Base-by-base conservation (phyloP, 2,113 vertebrate genomes). In the Phaethornis superciliosus region DNA sequence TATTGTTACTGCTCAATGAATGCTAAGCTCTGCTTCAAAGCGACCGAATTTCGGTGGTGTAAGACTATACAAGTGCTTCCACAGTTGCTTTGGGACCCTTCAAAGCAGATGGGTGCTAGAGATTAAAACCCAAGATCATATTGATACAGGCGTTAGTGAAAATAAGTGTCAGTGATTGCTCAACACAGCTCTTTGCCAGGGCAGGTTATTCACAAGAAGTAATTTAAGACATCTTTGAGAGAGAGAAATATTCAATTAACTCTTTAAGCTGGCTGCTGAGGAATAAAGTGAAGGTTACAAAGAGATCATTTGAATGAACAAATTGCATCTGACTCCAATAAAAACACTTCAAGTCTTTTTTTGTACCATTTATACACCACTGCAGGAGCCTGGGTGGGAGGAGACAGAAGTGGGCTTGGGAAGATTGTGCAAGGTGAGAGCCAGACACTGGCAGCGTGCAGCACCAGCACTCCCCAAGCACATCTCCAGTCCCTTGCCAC, bases 401-500 rank as follows among this genome's bases (percentile, higher is more conserved):
- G 8, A 59, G 7, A 3, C 13, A 40, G 55, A 79, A 79, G 59
- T 13, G 30, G 17, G 32, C n/a, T 89, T 16, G 23, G 40, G 47
- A 12, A 37, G 24, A 42, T 0, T 40, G 13, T 0, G 9, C 46
- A 51, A 76, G 30, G 51, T 69, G 46, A 69, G 63, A 63, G 32
- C 10, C 52, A 60, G 40, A 15, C n/a, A 3, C n/a, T n/a, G 1
- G 7, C 42, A 28, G 62, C 1, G 0, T 2, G 1, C 32, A 6
- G 22, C 44, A 15, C 19, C 5, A 3, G 35, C 56, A 19, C 20
- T 14, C 18, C 35, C 49, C 27, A 10, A 68, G 35, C 26, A 26
- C 3, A 1, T 9, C 30, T 7, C 67, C 84, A 42, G 2, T 0
- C 3, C 0, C 1, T 35, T 9, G 51, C 51, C 8, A 1, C 0